Base-by-base conservation (phyloP, 92 coral and sea anemone genomes). In the Palythoa grandiflora region DNA sequence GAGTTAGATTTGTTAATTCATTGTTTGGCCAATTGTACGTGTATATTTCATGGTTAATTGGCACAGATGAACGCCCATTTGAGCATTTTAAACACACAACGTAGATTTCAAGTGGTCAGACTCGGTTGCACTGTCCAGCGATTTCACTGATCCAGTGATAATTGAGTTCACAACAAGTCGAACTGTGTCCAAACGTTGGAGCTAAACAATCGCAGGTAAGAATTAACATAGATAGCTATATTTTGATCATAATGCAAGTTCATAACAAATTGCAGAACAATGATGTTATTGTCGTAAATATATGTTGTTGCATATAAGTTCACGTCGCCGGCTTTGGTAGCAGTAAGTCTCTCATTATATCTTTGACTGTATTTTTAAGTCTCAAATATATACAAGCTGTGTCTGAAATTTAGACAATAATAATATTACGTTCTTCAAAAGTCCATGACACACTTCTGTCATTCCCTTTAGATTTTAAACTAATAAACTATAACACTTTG, bases 41-140 rank as follows among this genome's bases (percentile, higher is more conserved):
- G 70, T 63, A 63, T 63, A 63, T 63, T n/a, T 37, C 70, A 63
- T n/a, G 70, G 28, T 63, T 63, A 78, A 6, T 53, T 11, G 36
- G 36, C 84, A 37, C 65, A 81, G 75, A 81, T 65, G 75, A 47
- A 65, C 75, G 39, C 86, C 75, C 75, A 28, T 47, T 65, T 81
- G 65, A 66, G 59, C 86, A 81, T 81, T 65, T 81, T 81, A 66
- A 66, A 65, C 61, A 9, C 13, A 47, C 65, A 80, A 60, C 38
- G 63, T 35, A 80, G 11, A 61, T 40, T 80, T 10, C 1, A 81
- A 81, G 83, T 77, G 68, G 83, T 36, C 2, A 28, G 66, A 13
- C 65, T 17, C 40, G 28, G 0, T 2, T 63, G 20, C 50, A 3
- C 2, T 80, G 1, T 38, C 36, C 71, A 9, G 54, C 0, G 8